Evolutionary conservation across 2,113 vertebrate species (phyloP).

Genomic region (Petaurus breviceps): DNA sequence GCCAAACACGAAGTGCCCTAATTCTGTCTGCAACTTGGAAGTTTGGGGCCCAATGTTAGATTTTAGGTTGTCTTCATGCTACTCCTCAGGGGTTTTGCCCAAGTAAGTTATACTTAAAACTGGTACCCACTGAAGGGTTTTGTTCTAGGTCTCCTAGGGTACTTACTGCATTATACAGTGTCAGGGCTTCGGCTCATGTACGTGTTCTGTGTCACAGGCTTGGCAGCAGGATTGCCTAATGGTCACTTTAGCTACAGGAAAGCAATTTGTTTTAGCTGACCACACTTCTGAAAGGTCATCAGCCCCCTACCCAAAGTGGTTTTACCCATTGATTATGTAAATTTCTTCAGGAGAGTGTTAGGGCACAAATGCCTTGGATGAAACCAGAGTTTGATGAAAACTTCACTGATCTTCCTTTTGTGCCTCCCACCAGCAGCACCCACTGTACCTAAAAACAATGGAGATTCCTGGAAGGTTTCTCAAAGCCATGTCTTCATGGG

Average conservation of each 20-base stretch:
- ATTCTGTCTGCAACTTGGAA: conserved; percentile 40
- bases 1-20: conserved; percentile 44
- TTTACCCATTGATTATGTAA: conserved; percentile 54
- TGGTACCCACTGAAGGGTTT: conserved; percentile 61
- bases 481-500: not conserved
- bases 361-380: not conserved
- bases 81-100: conserved; percentile 57
- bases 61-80: conserved; percentile 54
- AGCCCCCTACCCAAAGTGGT: conserved; percentile 39
- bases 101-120: conserved; percentile 72
- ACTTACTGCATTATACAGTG: conserved; percentile 53
- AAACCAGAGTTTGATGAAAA: not conserved
- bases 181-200: conserved; percentile 38
- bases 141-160: conserved; percentile 44
- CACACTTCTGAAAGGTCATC: conserved; percentile 35
- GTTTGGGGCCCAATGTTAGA: conserved; percentile 24
- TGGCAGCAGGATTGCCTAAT: conserved; percentile 10
- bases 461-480: not conserved
- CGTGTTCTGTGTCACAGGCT: conserved; percentile 20
- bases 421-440: not conserved
- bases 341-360: conserved; percentile 68
- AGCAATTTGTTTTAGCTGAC: not conserved
- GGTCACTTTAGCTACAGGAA: conserved; percentile 36
- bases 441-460: not conserved
- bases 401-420: not conserved